Evolutionary conservation across 1,140 invertebrate genomes (phyloP), one percentile per base, ranked within the genome.

Genomic region (Cotesia vestalis): DNA sequence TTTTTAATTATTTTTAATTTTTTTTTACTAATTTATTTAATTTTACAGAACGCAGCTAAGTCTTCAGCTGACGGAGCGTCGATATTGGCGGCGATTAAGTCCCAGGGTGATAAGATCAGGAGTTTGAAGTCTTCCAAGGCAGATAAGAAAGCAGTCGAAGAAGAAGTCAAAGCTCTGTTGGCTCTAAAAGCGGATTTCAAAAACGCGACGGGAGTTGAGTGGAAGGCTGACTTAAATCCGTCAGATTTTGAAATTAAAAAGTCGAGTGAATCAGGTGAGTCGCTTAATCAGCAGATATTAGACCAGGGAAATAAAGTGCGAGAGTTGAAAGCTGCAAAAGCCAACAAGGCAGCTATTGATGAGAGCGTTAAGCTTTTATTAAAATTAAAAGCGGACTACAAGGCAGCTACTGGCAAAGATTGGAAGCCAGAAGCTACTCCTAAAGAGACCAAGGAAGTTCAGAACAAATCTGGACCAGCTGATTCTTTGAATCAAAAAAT

Each of bases 341-440:
- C 84, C 55, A 74, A 85, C 9, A 81, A 82, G 69, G 55, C 72
- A 5, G 74, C 82, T 52, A 68, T 82, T 53, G 78, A 78, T 34
- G 14, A 73, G 14, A 76, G 79, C 72, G 77, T 81, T 4, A 78
- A 80, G 9, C 9, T 87, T 66, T 86, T 97, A 40, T 84, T 96
- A 70, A 85, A 87, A 20, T 84, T 98, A 3, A 98, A 98, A 86
- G 88, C 85, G 1, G 89, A 94, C 66, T 98, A 94, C 81, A 96
- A 96, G 87, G 86, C 88, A 59, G 78, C 89, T 27, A 93, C 93
- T 4, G 94, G 93, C 9, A 62, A 76, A 68, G 84, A 87, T 1
- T 88, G 85, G 80, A 84, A 83, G 69, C 8, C 8, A 0, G 40
- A 46, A 1, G 12, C 63, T 34, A n/a, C 5, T 5, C 11, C 17